Evolutionary conservation across 2,113 vertebrate species (phyloP), one percentile per base, ranked within the genome.

Genomic region (Arizona elegans): DNA sequence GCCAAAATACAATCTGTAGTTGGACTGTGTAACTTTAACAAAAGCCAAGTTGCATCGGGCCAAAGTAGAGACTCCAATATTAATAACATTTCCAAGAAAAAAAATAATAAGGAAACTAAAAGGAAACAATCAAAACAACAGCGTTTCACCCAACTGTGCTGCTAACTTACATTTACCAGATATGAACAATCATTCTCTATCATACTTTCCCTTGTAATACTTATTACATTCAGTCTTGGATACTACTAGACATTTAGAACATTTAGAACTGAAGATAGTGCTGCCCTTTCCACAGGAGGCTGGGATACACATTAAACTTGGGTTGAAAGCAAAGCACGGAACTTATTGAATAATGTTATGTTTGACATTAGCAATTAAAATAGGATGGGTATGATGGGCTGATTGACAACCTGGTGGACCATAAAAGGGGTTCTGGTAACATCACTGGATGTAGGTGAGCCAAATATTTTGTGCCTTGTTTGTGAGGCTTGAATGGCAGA

Each of bases 321-420:
- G 88, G 90, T 47, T 92, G 65, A 95, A 96, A 95, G 96, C 95
- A 95, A 96, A 96, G 94, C 95, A 93, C 85, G 95, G 95, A 95
- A 95, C 94, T 94, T 96, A 86, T 94, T 96, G 94, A 94, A 97
- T 96, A 93, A 95, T 59, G 96, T 43, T 91, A 0, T 93, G 91
- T 95, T 26, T 38, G 33, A 38, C 15, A 8, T 38, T 38, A 81
- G 70, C n/a, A 81, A 81, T 81, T 81, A 81, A 81, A 81, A 38
- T 38, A 38, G 70, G 70, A 2, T 81, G n/a, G 13, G 15, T 13
- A 38, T 15, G 5, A 5, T 75, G n/a, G 70, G 70, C 70, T 38
- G 70, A 17, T 19, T 81, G 15, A 81, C n/a, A 33, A 87, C 17
- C 86, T 54, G 29, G 6, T 53, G 52, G 86, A 29, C 26, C 86